Evolutionary conservation across 2,888 invertebrate genomes (phyloP), one percentile per base, ranked within the genome.

Genomic region (Lacanobia oleracea): DNA sequence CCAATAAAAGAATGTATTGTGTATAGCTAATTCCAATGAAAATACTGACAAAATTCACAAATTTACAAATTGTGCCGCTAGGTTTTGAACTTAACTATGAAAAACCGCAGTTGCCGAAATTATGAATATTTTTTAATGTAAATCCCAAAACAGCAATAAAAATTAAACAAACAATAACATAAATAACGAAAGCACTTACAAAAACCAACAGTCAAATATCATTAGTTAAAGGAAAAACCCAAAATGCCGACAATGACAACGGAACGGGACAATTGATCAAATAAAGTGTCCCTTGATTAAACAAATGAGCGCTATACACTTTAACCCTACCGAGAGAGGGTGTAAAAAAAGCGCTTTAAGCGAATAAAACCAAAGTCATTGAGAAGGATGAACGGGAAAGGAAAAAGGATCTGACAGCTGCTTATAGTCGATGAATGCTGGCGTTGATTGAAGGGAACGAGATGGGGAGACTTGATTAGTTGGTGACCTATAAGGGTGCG

Each of bases 231-330:
- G 27, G 12, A 59, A 66, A 79, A 68, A 72, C 65, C 40, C 67
- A 51, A 73, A 81, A 69, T 66, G 50, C 56, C 51, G 56, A 33
- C 59, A 68, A 48, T 72, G 68, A 59, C 73, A 73, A 77, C 73
- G 63, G 62, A 67, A 12, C 40, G 45, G 59, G 65, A 59, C 75
- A 54, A 82, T 86, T 85, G 82, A 80, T 86, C 85, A 87, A 86
- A 81, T 83, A 86, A 81, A 83, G 75, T 77, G 73, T 76, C 68
- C 72, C 68, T 77, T 81, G 72, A 83, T 83, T 83, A 85, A 79
- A 81, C 74, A 85, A 83, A 83, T 79, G 79, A 83, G 73, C 14
- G 65, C 59, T 74, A 67, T 68, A 73, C 62, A 75, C 64, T 72
- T 78, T 54, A 81, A 53, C 63, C 68, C 59, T 50, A 57, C 40